Evolutionary conservation across 2,888 invertebrate species (phyloP).

Genomic region (Euproctis similis): DNA sequence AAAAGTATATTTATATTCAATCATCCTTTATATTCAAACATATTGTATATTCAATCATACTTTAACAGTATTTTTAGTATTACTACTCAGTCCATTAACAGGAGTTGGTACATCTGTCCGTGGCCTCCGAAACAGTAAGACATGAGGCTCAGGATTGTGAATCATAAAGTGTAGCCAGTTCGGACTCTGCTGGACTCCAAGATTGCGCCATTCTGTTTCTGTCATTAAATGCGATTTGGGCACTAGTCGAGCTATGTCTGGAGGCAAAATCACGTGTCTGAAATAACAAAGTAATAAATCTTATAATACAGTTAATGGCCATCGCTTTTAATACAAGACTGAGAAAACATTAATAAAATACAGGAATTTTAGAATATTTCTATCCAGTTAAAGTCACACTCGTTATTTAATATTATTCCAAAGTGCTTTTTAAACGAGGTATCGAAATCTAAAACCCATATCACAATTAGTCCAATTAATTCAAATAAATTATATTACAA

Average conservation of each 20-base stretch:
- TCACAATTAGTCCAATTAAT: no score
- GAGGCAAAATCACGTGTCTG: conserved; percentile 93
- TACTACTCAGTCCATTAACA: conserved; percentile 47
- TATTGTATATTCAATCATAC: conserved; percentile 36
- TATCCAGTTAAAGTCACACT: no score
- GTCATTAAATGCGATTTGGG: conserved; percentile 94
- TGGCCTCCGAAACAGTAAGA: conserved; percentile 85
- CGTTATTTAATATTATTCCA: no score
- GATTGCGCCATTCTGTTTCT: conserved; percentile 95
- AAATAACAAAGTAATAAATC: conserved; percentile 27
- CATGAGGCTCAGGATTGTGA: conserved; percentile 93
- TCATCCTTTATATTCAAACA: no score
- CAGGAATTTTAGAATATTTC: no score
- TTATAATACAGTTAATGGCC: no score
- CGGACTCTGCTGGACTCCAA: conserved; percentile 95
- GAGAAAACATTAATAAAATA: no score
- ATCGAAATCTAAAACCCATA: no score
- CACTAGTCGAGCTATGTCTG: conserved; percentile 88
- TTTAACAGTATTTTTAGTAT: conserved; percentile 42
- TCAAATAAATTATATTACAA: no score
- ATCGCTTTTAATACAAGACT: no score
- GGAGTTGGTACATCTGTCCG: conserved; percentile 43
- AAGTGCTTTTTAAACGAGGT: no score
- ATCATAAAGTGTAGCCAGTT: conserved; percentile 91
- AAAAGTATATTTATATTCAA: not conserved